These are phyloP conservation scores for Manis crassicaudata DNA, from an alignment of 2,797 vertebrate genomes.

Conservation along the genomic window DNA sequence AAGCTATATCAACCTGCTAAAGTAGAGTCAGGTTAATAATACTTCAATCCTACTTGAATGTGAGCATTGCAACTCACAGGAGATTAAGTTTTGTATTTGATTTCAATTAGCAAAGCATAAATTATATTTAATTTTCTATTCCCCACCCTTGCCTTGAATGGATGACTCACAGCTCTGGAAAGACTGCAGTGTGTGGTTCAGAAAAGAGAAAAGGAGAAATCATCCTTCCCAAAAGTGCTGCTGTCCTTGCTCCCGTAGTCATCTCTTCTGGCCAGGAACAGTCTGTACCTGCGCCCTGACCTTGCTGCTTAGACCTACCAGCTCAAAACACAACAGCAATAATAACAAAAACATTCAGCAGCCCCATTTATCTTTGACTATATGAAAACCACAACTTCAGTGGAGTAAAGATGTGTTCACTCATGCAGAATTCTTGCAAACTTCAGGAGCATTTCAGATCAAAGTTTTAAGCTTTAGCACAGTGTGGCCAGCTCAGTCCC, in stretches of 20 bases:
- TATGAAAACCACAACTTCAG: not conserved
- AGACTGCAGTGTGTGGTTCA: conserved; percentile 71
- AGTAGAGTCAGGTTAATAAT: conserved; percentile 76
- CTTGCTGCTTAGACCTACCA: conserved; percentile 34
- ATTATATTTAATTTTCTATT: conserved; percentile 85
- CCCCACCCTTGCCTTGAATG: conserved; percentile 71
- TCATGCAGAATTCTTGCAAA: not conserved
- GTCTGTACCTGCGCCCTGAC: conserved; percentile 59
- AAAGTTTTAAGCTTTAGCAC: not conserved
- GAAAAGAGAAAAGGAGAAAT: conserved; percentile 68
- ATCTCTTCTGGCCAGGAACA: conserved; percentile 27
- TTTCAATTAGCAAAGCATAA: conserved; percentile 88
- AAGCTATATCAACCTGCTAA: conserved; percentile 49
- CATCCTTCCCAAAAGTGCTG: conserved; percentile 36
- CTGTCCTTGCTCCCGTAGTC: not conserved
- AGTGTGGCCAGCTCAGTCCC: not conserved
- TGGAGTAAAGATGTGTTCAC: not conserved
- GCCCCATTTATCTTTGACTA: not conserved
- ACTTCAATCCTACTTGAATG: conserved; percentile 70
- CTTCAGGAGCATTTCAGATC: not conserved
- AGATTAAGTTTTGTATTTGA: conserved; percentile 87
- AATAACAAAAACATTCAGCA: conserved; percentile 55
- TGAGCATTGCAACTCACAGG: conserved; percentile 75
- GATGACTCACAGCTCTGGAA: conserved; percentile 82
- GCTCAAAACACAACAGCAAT: conserved; percentile 67